A percentile compares a stretch with the other conserved stretches of the same genome.
Evolutionary conservation across 2,797 vertebrate genomes (phyloP).

Genomic region (Catostomus latipinnis): DNA sequence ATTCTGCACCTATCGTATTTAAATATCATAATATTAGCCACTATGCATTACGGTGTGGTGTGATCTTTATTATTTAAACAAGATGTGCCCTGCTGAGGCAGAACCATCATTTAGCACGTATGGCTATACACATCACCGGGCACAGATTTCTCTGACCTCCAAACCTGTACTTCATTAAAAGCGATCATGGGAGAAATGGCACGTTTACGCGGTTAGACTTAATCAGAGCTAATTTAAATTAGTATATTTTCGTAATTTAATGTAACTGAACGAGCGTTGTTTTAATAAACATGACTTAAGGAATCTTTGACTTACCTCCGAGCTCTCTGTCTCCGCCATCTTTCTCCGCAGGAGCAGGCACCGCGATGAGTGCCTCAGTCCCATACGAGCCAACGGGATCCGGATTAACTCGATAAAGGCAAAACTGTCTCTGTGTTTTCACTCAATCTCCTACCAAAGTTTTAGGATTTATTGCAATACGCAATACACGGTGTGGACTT

Average conservation of each 20-base stretch:
- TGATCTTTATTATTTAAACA: not conserved
- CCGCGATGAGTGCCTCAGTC: constrained; percentile 98
- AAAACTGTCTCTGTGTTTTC: not conserved
- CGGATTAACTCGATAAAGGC: constrained; percentile 48
- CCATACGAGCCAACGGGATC: constrained; percentile 90
- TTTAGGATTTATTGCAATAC: constrained; percentile 19
- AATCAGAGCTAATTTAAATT: not conserved
- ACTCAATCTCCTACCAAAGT: constrained; percentile 9
- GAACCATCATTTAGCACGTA: not conserved
- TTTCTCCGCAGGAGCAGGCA: constrained; percentile 98
- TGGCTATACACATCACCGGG: constrained; percentile 3
- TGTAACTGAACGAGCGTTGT: not conserved
- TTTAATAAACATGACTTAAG: constrained; percentile 43
- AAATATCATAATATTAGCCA: not conserved
- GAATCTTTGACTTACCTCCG: constrained; percentile 86
- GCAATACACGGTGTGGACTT: not conserved
- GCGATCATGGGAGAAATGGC: not conserved
- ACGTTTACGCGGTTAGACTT: not conserved
- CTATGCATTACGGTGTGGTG: not conserved
- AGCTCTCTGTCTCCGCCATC: constrained; percentile 96
- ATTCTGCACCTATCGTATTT: not conserved
- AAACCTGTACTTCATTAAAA: constrained; percentile 20
- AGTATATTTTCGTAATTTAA: too few species aligned
- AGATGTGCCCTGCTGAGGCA: not conserved
- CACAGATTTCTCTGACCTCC: constrained; percentile 43